phyloP scores from a whole-genome alignment of 2,113 vertebrate genomes.

The Theristicus caerulescens region DNA sequence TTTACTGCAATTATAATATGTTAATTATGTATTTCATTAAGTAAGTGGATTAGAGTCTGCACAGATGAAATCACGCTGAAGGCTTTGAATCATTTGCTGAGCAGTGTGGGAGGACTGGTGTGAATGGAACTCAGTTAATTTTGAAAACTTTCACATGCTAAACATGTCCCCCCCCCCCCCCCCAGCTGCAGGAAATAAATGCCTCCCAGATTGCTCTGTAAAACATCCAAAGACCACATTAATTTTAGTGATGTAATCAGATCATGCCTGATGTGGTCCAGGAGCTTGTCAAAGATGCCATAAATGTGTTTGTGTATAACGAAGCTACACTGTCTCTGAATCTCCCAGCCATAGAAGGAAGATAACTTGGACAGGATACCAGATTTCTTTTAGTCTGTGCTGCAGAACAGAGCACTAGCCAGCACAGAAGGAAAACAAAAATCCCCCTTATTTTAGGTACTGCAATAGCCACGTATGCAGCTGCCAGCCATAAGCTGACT shows the following conservation, averaged over 20 bases:
- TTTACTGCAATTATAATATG: constrained; percentile 99
- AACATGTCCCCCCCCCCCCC: not conserved
- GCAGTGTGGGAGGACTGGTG: constrained; percentile 78
- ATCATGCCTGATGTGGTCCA: constrained; percentile 54
- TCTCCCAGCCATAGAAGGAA: not conserved
- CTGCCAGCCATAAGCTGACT: not conserved
- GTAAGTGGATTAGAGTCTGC: constrained; percentile 92
- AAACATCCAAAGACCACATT: constrained; percentile 53
- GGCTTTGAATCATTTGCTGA: constrained; percentile 82
- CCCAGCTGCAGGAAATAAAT: constrained; percentile 19
- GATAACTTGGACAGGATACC: not conserved
- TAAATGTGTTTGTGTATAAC: constrained; percentile 24
- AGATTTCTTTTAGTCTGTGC: not conserved
- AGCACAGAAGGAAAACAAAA: not conserved
- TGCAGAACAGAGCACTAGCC: not conserved
- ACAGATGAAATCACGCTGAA: constrained; percentile 89
- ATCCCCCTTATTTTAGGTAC: not conserved
- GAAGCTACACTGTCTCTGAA: not conserved
- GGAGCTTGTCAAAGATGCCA: constrained; percentile 50
- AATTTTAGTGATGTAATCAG: constrained; percentile 47
- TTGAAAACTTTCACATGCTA: constrained; percentile 76
- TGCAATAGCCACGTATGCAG: not conserved
- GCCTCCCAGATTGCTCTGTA: constrained; percentile 40
- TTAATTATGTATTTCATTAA: constrained; percentile 99
- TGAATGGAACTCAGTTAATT: constrained; percentile 74